A percentile compares a stretch with the other conserved stretches of the same genome.
Conservation (phyloP, 2,797 vertebrate species). For the Microctenopoma steveboyesi region DNA sequence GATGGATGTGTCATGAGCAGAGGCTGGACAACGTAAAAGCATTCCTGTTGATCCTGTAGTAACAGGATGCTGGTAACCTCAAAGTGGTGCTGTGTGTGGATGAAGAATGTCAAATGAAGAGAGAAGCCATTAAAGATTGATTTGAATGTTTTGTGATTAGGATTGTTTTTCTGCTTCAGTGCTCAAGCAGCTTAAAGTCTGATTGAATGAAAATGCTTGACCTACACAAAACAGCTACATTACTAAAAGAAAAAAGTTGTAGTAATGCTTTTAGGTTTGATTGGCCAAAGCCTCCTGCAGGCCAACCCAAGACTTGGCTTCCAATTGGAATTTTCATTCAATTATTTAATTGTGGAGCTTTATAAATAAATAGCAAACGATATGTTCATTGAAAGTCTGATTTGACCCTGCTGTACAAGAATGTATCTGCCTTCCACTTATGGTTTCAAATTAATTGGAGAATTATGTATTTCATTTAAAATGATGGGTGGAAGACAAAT, state of each 20-base stretch:
- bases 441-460: constrained; percentile 18
- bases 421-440: constrained; percentile 36
- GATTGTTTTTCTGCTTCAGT: constrained; percentile 16
- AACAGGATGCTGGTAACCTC: constrained; percentile 37
- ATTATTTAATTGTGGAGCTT: constrained; percentile 60
- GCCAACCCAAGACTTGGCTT: constrained; percentile 48
- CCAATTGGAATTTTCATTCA: constrained; percentile 65
- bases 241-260: constrained; percentile 43
- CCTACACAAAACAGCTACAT: constrained; percentile 50
- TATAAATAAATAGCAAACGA: constrained; percentile 64
- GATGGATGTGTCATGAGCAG: constrained; percentile 60
- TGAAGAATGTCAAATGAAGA: constrained; percentile 44
- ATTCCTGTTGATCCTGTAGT: constrained; percentile 50
- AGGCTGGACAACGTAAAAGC: constrained; percentile 61
- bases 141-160: constrained; percentile 47
- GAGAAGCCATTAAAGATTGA: constrained; percentile 59
- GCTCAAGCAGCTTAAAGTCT: constrained; percentile 28
- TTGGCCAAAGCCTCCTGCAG: constrained; percentile 51
- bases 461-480: constrained; percentile 33
- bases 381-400: constrained; percentile 52
- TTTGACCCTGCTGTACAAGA: constrained; percentile 51
- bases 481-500: constrained; percentile 37
- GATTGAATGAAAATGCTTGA: constrained; percentile 45
- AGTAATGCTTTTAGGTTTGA: constrained; percentile 75
- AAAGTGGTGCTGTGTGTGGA: constrained; percentile 16